Evolutionary conservation across 2,888 invertebrate genomes (phyloP).

Genomic region (Pardosa pseudoannulata): DNA sequence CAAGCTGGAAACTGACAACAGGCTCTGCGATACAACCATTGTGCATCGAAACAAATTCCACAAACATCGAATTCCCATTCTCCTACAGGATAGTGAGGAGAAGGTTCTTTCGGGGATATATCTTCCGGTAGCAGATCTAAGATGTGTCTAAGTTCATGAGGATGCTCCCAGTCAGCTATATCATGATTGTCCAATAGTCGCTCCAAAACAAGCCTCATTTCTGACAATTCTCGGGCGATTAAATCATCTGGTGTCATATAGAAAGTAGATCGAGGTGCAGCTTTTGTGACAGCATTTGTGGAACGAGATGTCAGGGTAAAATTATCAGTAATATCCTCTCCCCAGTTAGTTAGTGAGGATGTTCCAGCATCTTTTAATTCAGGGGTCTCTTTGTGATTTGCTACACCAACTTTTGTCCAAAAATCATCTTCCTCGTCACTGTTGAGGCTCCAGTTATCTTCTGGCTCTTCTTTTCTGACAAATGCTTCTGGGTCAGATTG

Average conservation of each 20-base stretch:
- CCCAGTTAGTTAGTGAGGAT: background rate
- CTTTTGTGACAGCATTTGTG: background rate
- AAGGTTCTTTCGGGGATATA: slow-evolving; percentile 39
- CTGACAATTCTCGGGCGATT: slow-evolving; percentile 71
- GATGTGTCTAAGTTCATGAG: slow-evolving; percentile 66
- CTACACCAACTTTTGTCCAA: background rate
- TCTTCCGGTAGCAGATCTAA: slow-evolving; percentile 65
- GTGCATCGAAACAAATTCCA: slow-evolving; percentile 76
- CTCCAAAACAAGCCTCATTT: slow-evolving; percentile 72
- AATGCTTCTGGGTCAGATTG: slow-evolving; percentile 71
- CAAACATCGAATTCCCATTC: slow-evolving; percentile 75
- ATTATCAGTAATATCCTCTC: slow-evolving; percentile 13
- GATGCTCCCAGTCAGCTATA: slow-evolving; percentile 41
- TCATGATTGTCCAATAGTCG: slow-evolving; percentile 68
- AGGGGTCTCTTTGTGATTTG: background rate
- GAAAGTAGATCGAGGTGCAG: background rate
- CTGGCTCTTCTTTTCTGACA: slow-evolving; percentile 17
- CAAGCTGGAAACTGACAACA: slow-evolving; percentile 78
- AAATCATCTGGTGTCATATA: slow-evolving; percentile 47
- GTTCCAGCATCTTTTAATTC: slow-evolving; percentile 8
- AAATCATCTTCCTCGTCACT: slow-evolving; percentile 26
- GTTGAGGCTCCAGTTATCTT: slow-evolving; percentile 25
- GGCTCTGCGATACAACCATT: slow-evolving; percentile 75
- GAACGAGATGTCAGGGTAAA: background rate
- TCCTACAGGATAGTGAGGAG: slow-evolving; percentile 72